Base-by-base conservation (phyloP, 2,113 vertebrate genomes). In the Spea multiplicata region DNA sequence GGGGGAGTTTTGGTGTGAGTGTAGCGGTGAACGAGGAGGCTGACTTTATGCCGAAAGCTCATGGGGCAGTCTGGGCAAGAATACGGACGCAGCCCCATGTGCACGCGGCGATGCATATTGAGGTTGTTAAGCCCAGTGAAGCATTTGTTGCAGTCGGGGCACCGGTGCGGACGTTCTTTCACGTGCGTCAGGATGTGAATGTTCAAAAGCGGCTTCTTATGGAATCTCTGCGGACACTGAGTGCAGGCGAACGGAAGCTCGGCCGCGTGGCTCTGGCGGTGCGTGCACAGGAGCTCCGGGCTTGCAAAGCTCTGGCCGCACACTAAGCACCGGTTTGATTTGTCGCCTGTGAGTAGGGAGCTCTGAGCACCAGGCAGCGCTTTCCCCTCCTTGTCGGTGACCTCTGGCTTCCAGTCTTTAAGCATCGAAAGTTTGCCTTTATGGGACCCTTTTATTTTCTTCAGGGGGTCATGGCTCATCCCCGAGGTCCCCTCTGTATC, bases 21-120 rank as follows among this genome's bases (percentile, higher is more conserved):
- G 16, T 71, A 74, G 45, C 78, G 78, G 49, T 80, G 78, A 5
- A 67, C 52, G 5, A 80, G 55, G 16, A 80, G 64, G 52, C 71
- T 80, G 52, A 64, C 65, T 14, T 67, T 80, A 83, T 94, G 92
- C 3, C 92, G 90, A 86, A 94, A 94, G 83, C 91, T 90, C 66
- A 93, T 93, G 44, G 92, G 91, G 0, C 93, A 94, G 79, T 92
- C 91, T 0, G 83, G 78, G 48, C 93, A 94, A 3, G 86, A 89
- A 16, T 91, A 94, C n/a, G 93, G 91, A 84, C 93, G 93, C 83
- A 92, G 90, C 0, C 93, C 93, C 0, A 92, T 93, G 87, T 94
- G 93, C 2, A 92, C 93, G 73, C 93, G 91, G 68, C 88, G 91
- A 87, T 94, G 93, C 78, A 93, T 91, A 80, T 81, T 88, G 66